Base-by-base conservation (phyloP, 1,140 invertebrate species). In the Lordiphosa clarofinis region DNA sequence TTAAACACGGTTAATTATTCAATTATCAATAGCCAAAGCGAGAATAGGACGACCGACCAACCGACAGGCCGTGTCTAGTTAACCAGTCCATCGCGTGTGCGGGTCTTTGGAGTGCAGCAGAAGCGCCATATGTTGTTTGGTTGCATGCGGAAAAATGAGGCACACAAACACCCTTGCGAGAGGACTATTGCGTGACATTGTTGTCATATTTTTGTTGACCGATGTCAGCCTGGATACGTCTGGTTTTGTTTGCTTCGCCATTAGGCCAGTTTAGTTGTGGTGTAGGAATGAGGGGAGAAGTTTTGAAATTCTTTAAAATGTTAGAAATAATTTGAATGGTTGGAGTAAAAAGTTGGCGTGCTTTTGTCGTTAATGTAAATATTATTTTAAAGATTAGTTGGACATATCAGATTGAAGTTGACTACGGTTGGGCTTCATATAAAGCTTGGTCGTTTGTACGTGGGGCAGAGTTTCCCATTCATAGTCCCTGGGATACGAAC, bases 1-100 rank as follows among this genome's bases (percentile, higher is more conserved):
- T 84, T 86, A 73, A 84, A 84, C 78, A 84, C 70, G 78, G 78
- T 84, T 84, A 84, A 84, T 84, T 84, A 84, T 84, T 84, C 78
- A 84, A 84, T 84, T 84, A 84, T 70, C 78, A 84, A 84, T 73
- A 73, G 73, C 54, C 78, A 63, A 11, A 37, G 50, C 44, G 44
- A 57, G 53, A 31, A 60, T 58, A 44, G 56, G 57, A 39, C 48
- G 48, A 44, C 56, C 28, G 48, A 44, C 56, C 24, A 6, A 28
- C 24, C 24, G 28, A 31, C 28, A 31, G 28, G 8, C 28, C 33
- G 38, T 72, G 56, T 73, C 65, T 65, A 82, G 65, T 60, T 59
- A 56, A 50, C 13, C 31, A 13, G 31, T 46, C 12, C 24, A 31
- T 13, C n/a, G 24, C 57, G 28, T 59, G 42, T n/a, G 48, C 58